Evolutionary conservation across 1,140 invertebrate genomes (phyloP), one percentile per base, ranked within the genome.

Genomic region (Ceratina japonica): DNA sequence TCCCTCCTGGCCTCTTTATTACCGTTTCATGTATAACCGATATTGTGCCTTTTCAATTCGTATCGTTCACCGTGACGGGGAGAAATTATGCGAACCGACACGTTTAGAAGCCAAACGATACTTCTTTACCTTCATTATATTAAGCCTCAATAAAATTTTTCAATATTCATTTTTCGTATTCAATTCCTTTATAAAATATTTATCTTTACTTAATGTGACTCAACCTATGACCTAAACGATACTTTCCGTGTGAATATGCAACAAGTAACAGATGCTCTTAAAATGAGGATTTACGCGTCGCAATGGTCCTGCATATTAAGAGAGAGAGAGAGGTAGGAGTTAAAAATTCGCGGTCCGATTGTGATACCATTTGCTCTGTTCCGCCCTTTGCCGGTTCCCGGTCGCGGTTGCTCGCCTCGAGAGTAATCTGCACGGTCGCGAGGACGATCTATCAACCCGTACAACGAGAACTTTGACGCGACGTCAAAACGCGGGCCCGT

Each of bases 391-490:
- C 58, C n/a, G 58, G 58, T 59, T 13, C 58, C 1, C n/a, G 1
- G 51, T 37, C 51, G 27, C 27, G 27, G 27, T 31, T 31, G 27
- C 27, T 31, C 62, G 61, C 54, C 37, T 65, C 68, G 68, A 61
- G 63, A 68, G 71, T 84, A 80, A 84, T 84, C 83, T 80, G 75
- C 84, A 69, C 80, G 73, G 65, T 68, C 77, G 59, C 68, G 62
- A 37, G 61, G 62, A 86, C 82, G 86, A 88, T 89, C 88, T 87
- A 89, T 89, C 88, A 89, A 31, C 85, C 69, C 71, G 83, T 85
- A 84, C 82, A 84, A 87, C 75, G 84, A 86, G 18, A 86, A 90
- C 81, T 90, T 89, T 90, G 86, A 90, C 87, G 85, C 79, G 64
- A 78, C 85, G 88, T 90, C 86, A 88, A 90, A 87, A 87, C 75